phyloP scores from a whole-genome alignment of 1,140 invertebrate genomes.

The Anastatus disparis region DNA sequence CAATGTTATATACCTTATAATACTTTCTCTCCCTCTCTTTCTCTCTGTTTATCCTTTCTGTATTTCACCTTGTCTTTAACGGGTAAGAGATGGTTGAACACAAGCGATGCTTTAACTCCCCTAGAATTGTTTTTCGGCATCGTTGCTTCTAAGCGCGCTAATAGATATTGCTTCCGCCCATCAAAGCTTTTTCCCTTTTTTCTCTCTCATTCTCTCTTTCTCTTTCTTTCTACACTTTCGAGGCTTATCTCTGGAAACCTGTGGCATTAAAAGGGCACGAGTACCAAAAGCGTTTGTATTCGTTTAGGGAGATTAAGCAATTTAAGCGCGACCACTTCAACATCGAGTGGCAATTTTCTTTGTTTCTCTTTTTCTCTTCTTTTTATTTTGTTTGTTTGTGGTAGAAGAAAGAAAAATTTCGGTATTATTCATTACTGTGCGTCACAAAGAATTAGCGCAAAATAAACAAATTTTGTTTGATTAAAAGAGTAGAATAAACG shows the following conservation, averaged over 20 bases:
- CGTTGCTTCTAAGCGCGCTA: slow-evolving; percentile 24
- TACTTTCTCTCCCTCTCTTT: no score
- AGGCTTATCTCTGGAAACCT: slow-evolving; percentile 11
- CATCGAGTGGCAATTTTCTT: neutral
- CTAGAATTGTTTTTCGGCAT: slow-evolving; percentile 34
- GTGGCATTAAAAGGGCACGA: slow-evolving; percentile 1
- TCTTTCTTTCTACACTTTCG: neutral
- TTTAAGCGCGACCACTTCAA: slow-evolving; percentile 7
- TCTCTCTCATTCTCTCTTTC: neutral
- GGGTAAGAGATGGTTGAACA: neutral
- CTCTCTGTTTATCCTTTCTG: no score
- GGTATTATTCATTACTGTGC: no score
- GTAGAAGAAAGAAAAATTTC: no score
- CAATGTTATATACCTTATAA: neutral
- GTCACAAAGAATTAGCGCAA: no score
- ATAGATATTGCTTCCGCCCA: slow-evolving; percentile 34
- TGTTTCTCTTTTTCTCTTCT: neutral
- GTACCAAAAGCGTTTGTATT: slow-evolving; percentile 31
- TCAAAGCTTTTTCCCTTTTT: neutral
- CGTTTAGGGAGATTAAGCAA: slow-evolving; percentile 25
- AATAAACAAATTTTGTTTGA: no score
- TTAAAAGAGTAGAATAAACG: no score
- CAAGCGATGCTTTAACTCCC: no score
- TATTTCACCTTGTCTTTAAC: neutral
- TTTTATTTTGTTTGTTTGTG: no score